Percentiles rank a stretch among this genome's conserved stretches.
Conservation (phyloP, 1,140 invertebrate genomes). For the Apolygus lucorum region DNA sequence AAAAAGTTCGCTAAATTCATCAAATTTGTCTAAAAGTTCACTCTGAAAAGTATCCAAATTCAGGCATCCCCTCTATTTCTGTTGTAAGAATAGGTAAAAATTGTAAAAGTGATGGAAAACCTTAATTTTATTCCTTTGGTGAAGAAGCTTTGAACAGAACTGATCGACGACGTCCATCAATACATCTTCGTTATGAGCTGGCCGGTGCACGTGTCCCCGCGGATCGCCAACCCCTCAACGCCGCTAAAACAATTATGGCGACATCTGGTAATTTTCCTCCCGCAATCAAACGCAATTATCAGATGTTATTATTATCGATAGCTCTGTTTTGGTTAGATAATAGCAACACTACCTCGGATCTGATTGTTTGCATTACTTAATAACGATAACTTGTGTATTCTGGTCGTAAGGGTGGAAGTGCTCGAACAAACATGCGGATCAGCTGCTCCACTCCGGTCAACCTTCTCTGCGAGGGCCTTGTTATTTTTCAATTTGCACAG, state of each 20-base stretch:
- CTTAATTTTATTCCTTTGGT: too few relatives aligned
- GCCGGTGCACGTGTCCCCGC: not conserved
- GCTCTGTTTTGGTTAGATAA: conserved; percentile 9
- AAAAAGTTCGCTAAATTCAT: too few relatives aligned
- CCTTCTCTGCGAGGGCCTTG: not conserved
- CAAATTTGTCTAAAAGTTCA: too few relatives aligned
- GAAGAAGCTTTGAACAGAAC: too few relatives aligned
- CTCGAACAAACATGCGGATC: conserved; percentile 9
- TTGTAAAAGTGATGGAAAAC: too few relatives aligned
- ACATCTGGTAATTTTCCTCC: conserved; percentile 8
- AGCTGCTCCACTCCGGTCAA: not conserved
- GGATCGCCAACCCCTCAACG: not conserved
- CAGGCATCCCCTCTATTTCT: too few relatives aligned
- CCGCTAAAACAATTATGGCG: not conserved
- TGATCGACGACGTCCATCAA: too few relatives aligned
- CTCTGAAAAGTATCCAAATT: too few relatives aligned
- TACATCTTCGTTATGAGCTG: too few relatives aligned
- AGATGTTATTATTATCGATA: conserved; percentile 15
- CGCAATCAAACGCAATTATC: conserved; percentile 10
- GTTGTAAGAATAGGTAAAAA: too few relatives aligned
- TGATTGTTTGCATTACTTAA: conserved; percentile 25
- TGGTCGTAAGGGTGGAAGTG: conserved; percentile 7
- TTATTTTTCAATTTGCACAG: conserved; percentile 6
- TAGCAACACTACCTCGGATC: conserved; percentile 9
- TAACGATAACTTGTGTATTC: not conserved